A percentile compares a stretch with the other conserved stretches of the same genome.
phyloP scores from a whole-genome alignment of 2,113 vertebrate species.

The Phrynosoma platyrhinos region DNA sequence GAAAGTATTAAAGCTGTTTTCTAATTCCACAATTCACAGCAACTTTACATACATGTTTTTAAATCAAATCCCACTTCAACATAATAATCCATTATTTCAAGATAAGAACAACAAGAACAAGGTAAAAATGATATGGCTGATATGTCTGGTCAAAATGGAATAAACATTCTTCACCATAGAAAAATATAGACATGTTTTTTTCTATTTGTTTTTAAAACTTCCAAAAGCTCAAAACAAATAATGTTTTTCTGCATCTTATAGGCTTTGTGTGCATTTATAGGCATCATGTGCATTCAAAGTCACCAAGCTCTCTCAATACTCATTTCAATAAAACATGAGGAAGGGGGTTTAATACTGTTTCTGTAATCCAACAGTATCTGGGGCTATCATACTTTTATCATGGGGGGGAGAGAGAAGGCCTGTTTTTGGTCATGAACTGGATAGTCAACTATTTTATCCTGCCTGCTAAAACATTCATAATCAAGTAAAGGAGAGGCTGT shows the following conservation, averaged over 20 bases:
- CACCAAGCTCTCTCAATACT: neutral
- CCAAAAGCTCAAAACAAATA: slow-evolving; percentile 11
- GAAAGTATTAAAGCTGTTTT: slow-evolving; percentile 12
- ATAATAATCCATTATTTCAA: neutral
- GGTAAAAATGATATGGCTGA: neutral
- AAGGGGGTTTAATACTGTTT: slow-evolving; percentile 25
- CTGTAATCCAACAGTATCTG: slow-evolving; percentile 23
- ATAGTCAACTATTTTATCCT: neutral
- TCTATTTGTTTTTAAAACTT: neutral
- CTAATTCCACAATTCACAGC: neutral
- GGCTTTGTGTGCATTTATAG: neutral
- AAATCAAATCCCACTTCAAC: neutral
- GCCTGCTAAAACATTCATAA: slow-evolving; percentile 35
- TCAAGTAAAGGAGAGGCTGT: neutral
- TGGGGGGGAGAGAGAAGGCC: neutral
- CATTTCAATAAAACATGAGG: neutral
- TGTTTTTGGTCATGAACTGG: slow-evolving; percentile 39
- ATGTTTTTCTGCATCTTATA: neutral
- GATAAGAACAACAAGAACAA: slow-evolving; percentile 17
- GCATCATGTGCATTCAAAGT: neutral
- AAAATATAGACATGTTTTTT: slow-evolving; percentile 11
- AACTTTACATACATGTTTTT: slow-evolving; percentile 18
- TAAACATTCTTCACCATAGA: neutral
- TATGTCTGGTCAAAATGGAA: slow-evolving; percentile 6
- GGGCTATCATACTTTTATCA: slow-evolving; percentile 11